Evolutionary conservation across 2,113 vertebrate genomes (phyloP).

Genomic region (Cairina moschata): DNA sequence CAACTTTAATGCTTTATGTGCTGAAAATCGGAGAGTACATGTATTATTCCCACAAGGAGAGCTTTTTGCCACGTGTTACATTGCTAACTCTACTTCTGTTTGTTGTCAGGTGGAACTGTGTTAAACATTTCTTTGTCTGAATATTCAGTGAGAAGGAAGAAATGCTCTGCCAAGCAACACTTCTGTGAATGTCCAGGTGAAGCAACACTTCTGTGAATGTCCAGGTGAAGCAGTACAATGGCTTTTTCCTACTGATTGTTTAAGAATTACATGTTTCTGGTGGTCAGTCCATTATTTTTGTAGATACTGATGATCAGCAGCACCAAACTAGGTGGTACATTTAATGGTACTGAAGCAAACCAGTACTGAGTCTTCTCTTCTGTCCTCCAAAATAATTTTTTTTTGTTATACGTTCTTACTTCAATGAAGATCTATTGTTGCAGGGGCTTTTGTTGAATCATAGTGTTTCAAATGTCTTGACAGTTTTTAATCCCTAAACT

Average conservation of each 20-base stretch:
- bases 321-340: rapidly evolving
- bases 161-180: neutral
- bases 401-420: neutral
- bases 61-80: neutral
- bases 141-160: neutral
- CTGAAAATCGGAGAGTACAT: neutral
- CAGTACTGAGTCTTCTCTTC: neutral
- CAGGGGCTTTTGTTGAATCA: neutral
- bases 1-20: neutral
- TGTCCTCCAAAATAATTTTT: neutral
- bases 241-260: neutral
- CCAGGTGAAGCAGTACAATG: neutral
- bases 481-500: neutral
- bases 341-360: neutral
- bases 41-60: neutral
- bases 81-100: neutral
- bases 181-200: neutral
- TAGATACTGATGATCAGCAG: neutral
- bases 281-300: neutral
- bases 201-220: neutral
- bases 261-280: neutral
- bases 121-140: neutral
- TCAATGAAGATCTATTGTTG: neutral
- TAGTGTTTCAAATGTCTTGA: neutral
- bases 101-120: neutral